A percentile compares a stretch with the other conserved stretches of the same genome.
These are phyloP conservation scores for Spicauda simplicius DNA, from an alignment of 2,888 invertebrate genomes.

Conservation along the genomic window DNA sequence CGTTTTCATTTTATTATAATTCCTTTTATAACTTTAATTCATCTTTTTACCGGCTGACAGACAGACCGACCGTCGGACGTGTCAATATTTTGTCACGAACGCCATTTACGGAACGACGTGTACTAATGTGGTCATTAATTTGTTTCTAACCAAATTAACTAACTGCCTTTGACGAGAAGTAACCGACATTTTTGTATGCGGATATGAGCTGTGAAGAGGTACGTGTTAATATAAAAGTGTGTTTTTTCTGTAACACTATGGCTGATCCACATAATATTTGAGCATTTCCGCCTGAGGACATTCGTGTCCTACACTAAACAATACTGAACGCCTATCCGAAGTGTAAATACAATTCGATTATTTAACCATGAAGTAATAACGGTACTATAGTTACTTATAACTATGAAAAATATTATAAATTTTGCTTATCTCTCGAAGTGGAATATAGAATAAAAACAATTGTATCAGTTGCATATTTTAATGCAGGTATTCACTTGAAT, in stretches of 20 bases:
- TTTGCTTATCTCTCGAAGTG: too few relatives aligned
- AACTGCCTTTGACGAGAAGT: slow-evolving; percentile 70
- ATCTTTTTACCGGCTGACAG: slow-evolving; percentile 60
- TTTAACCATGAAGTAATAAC: too few relatives aligned
- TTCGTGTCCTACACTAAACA: too few relatives aligned
- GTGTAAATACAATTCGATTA: too few relatives aligned
- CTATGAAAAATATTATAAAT: too few relatives aligned
- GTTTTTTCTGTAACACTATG: background rate
- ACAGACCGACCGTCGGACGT: slow-evolving; percentile 50
- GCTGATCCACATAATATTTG: background rate
- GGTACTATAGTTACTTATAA: too few relatives aligned
- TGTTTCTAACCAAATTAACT: slow-evolving; percentile 77
- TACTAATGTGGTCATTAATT: slow-evolving; percentile 80
- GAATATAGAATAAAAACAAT: too few relatives aligned
- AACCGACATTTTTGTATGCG: slow-evolving; percentile 50
- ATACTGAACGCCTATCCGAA: too few relatives aligned
- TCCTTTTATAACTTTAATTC: slow-evolving; percentile 60
- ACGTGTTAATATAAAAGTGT: slow-evolving; percentile 58
- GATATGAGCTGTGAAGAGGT: slow-evolving; percentile 47
- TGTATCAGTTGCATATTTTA: too few relatives aligned
- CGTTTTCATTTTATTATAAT: slow-evolving; percentile 61
- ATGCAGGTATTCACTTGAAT: too few relatives aligned
- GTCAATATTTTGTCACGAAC: slow-evolving; percentile 85
- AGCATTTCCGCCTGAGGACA: too few relatives aligned
- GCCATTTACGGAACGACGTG: slow-evolving; percentile 70